Evolutionary conservation across 2,797 vertebrate genomes (phyloP), one percentile per base, ranked within the genome.

Genomic region (Sebastes steindachneri): DNA sequence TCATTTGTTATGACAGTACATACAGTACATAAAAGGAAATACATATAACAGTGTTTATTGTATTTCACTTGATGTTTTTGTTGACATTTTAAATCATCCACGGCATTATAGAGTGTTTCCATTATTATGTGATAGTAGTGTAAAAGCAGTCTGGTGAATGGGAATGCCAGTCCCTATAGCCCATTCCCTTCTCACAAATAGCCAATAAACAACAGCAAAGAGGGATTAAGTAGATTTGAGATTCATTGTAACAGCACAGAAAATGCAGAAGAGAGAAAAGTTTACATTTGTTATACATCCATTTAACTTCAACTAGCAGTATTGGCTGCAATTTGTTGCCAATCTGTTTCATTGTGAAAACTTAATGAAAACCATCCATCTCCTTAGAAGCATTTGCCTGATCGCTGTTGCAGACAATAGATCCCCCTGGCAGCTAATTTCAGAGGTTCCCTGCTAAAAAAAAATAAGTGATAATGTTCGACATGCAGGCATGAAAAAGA

Each of bases 341-440:
- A 48, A 88, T 83, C 74, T 70, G 60, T 85, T 85, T 86, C 71
- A 84, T 69, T 79, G 79, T 86, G 86, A 84, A 86, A 83, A 72
- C 73, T 69, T 89, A 92, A 93, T 92, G 90, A 91, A 92, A 90
- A 88, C 83, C 86, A 93, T 91, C 78, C 68, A 84, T 92, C 88
- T 88, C 79, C 67, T 78, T 19, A 35, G 37, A 75, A 87, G 80
- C 57, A 48, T 82, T 88, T 85, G 59, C 55, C 81, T 87, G 80
- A 88, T 88, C 17, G 17, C 67, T 53, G 69, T 81, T 80, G 75
- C 71, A 68, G 79, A 73, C 81, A 77, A 84, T 83, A 85, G 75
- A 90, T 88, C 78, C 82, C 81, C 0, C 1, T 83, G 87, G 86
- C 86, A 91, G 91, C 85, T 90, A 68, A 90, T 90, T 90, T 88